These are phyloP conservation scores for Drosophila emarginata DNA, from an alignment of 2,888 invertebrate genomes.

Conservation along the genomic window DNA sequence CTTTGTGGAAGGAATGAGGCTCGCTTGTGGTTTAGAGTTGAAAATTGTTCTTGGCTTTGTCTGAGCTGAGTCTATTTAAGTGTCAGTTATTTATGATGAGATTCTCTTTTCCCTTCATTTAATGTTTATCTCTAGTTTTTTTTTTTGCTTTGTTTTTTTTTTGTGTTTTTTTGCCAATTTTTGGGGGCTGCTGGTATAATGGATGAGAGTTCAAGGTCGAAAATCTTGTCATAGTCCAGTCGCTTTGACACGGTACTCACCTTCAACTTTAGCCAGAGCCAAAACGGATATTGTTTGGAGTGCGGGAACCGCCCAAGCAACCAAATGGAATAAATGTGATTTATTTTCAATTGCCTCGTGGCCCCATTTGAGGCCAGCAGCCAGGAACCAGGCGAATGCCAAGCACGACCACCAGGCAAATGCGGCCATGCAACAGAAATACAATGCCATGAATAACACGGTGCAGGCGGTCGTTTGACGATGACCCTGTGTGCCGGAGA, in stretches of 20 bases:
- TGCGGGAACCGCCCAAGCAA: conserved; percentile 99
- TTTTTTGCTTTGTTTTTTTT: not conserved
- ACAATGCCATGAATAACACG: conserved; percentile 96
- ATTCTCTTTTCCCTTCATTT: not conserved
- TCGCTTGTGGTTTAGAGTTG: conserved; percentile 15
- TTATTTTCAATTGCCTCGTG: conserved; percentile 99
- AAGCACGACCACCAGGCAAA: conserved; percentile 99
- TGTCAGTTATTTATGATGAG: conserved; percentile 36
- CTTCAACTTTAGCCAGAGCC: conserved; percentile 98
- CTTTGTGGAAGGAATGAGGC: not conserved
- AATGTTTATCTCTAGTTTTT: too few species aligned
- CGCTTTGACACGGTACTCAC: conserved; percentile 82
- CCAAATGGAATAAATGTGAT: conserved; percentile 97
- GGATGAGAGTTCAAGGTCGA: conserved; percentile 41
- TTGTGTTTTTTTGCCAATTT: not conserved
- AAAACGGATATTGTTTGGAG: conserved; percentile 97
- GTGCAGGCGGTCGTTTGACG: conserved; percentile 87
- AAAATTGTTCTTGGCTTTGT: conserved; percentile 26
- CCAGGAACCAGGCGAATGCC: conserved; percentile 97
- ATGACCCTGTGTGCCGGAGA: conserved; percentile 78
- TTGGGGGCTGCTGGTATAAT: not conserved
- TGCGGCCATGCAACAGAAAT: conserved; percentile 98
- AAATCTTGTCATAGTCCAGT: conserved; percentile 14
- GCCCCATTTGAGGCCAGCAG: conserved; percentile 98
- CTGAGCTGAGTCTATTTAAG: conserved; percentile 23